A percentile compares a stretch with the other conserved stretches of the same genome.
Conservation (phyloP, 2,888 invertebrate species). For the Sinelater perroti region DNA sequence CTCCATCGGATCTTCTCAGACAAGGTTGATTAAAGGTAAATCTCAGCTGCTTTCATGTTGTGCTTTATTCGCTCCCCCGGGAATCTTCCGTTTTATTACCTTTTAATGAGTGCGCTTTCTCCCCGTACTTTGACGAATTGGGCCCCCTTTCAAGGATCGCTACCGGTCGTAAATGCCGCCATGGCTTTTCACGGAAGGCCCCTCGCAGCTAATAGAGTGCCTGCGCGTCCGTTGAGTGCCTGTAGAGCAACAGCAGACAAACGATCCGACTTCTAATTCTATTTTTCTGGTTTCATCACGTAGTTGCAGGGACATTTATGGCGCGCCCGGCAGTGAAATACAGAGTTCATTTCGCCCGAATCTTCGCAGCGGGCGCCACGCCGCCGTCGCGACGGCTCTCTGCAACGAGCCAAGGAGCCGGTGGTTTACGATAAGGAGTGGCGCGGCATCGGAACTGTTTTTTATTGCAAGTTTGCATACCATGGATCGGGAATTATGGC, state of each 20-base stretch:
- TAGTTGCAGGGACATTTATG: slow-evolving; percentile 43
- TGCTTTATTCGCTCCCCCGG: slow-evolving; percentile 37
- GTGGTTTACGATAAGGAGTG: slow-evolving; percentile 14
- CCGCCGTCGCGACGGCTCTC: slow-evolving; percentile 31
- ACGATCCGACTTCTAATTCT: slow-evolving; percentile 35
- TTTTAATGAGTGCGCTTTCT: slow-evolving; percentile 38
- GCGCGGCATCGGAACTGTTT: no score
- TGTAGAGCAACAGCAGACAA: slow-evolving; percentile 1
- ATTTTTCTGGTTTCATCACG: slow-evolving; percentile 43
- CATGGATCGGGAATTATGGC: no score
- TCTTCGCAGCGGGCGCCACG: slow-evolving; percentile 40
- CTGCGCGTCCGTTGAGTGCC: neutral
- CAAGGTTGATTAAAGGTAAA: slow-evolving; percentile 41
- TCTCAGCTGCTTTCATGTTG: slow-evolving; percentile 40
- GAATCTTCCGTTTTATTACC: slow-evolving; percentile 41
- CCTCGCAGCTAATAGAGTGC: slow-evolving; percentile 1
- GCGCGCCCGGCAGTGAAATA: slow-evolving; percentile 44
- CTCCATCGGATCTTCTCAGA: slow-evolving; percentile 24
- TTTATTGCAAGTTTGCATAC: no score
- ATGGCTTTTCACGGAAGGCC: no score
- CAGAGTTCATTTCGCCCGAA: slow-evolving; percentile 43
- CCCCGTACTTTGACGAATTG: slow-evolving; percentile 16
- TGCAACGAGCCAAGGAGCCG: slow-evolving; percentile 13
- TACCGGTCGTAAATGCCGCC: slow-evolving; percentile 1
- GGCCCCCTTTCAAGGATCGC: slow-evolving; percentile 4